These are phyloP conservation scores for Microtus oregoni DNA, from an alignment of 2,113 vertebrate species.

Conservation along the genomic window DNA sequence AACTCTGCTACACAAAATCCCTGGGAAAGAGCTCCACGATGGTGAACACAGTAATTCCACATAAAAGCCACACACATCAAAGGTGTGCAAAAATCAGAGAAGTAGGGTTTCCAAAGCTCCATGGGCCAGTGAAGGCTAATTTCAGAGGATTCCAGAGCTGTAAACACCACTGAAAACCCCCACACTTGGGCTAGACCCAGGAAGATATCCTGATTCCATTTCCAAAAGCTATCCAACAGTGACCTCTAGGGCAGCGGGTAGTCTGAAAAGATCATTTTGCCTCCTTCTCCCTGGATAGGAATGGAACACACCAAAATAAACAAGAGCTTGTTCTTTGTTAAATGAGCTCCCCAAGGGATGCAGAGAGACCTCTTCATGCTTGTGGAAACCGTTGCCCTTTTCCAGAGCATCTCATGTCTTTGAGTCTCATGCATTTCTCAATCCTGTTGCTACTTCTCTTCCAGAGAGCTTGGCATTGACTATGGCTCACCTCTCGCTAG, in stretches of 20 bases:
- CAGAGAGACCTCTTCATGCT: not conserved
- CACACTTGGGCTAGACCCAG: not conserved
- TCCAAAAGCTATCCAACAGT: not conserved
- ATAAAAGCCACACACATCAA: conserved; percentile 46
- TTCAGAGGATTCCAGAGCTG: not conserved
- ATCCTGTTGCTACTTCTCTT: not conserved
- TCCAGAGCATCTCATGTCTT: conserved; percentile 12
- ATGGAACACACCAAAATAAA: not conserved
- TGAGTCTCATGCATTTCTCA: not conserved
- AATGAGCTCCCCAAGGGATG: not conserved
- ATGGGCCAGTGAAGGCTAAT: not conserved
- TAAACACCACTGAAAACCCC: not conserved
- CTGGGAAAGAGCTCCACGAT: not conserved
- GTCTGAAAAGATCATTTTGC: not conserved
- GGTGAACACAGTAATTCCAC: not conserved
- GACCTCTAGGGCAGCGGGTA: not conserved
- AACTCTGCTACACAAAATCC: not conserved
- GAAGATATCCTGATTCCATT: not conserved
- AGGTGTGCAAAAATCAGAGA: conserved; percentile 30
- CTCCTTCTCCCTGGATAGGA: not conserved
- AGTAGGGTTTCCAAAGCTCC: not conserved
- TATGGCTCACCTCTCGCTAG: not conserved
- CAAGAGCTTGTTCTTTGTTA: not conserved
- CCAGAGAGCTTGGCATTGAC: not conserved
- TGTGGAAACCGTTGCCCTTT: not conserved